Conservation (phyloP, 2,888 invertebrate genomes). For the Drosophila pseudotakahashii region DNA sequence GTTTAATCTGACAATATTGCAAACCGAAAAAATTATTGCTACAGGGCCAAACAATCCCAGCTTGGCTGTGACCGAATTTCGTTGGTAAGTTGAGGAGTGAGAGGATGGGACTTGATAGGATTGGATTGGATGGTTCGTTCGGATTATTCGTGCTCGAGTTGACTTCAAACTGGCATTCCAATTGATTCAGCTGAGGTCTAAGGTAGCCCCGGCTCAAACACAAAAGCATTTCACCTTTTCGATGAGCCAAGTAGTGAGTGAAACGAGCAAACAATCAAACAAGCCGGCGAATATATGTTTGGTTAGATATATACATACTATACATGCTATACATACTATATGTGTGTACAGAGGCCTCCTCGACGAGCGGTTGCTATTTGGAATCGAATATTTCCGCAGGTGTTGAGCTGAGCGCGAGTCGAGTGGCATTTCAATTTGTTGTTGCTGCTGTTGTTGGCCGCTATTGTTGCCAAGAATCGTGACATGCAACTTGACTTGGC, state of each 20-base stretch:
- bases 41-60: slow-evolving; percentile 9
- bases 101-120: slow-evolving; percentile 22
- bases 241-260: slow-evolving; percentile 49
- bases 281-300: slow-evolving; percentile 24
- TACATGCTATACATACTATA: slow-evolving; percentile 1
- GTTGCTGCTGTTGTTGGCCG: slow-evolving; percentile 50
- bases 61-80: slow-evolving; percentile 4
- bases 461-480: slow-evolving; percentile 69
- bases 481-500: slow-evolving; percentile 76
- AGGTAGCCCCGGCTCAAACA: slow-evolving; percentile 42
- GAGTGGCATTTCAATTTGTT: slow-evolving; percentile 76
- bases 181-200: slow-evolving; percentile 64
- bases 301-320: slow-evolving; percentile 14
- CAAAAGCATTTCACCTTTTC: slow-evolving; percentile 67
- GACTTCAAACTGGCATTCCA: slow-evolving; percentile 66
- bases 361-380: slow-evolving; percentile 26
- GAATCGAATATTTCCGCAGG: slow-evolving; percentile 75
- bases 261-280: slow-evolving; percentile 46
- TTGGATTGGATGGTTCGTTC: slow-evolving; percentile 31
- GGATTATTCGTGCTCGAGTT: slow-evolving; percentile 47
- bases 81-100: slow-evolving; percentile 2
- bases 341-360: slow-evolving; percentile 38
- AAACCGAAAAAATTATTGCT: slow-evolving; percentile 32
- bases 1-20: slow-evolving; percentile 38
- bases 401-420: slow-evolving; percentile 55